Evolutionary conservation across 2,888 invertebrate species (phyloP), one percentile per base, ranked within the genome.

Genomic region (Polydrusus tereticollis): DNA sequence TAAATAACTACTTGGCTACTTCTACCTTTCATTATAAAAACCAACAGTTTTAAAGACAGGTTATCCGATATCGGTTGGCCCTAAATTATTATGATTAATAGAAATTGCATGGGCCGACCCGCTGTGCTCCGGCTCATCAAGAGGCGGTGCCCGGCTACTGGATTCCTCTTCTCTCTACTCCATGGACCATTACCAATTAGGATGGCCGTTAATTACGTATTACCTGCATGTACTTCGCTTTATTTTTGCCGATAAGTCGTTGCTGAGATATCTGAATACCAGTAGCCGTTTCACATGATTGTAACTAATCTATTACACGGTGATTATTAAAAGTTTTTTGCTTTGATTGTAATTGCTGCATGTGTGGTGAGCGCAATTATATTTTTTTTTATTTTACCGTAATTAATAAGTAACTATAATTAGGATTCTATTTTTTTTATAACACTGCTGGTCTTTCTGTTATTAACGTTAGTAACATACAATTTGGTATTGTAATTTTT

Each of bases 131-230:
- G 33, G 43, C 68, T 77, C 76, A 77, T 77, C 76, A 75, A 69
- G 70, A 78, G 80, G 81, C 80, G 80, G 78, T 69, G 68, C 75
- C 72, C 59, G 64, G 80, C 80, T 81, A 80, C 81, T 77, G 81
- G 78, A 79, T 78, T 80, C 52, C 16, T 41, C 47, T 67, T 43
- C 38, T 33, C 68, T 50, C 75, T 77, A 77, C 77, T 77, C 78
- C 77, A 79, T 77, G 79, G 76, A 79, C 80, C 77, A 80, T 82
- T 81, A 81, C 81, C 82, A 82, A 82, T 82, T 81, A 82, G 80
- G 78, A 6, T 23, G 55, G 57, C 26, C 29, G 29, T 65, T 65
- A 65, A 65, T 65, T 65, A 65, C 45, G 52, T 52, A 64, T 64
- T 64, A 52, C 36, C 36, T 52, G 63, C 47, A n/a, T 62, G 45